phyloP scores from a whole-genome alignment of 1,140 invertebrate species.

The Coelopa frigida region DNA sequence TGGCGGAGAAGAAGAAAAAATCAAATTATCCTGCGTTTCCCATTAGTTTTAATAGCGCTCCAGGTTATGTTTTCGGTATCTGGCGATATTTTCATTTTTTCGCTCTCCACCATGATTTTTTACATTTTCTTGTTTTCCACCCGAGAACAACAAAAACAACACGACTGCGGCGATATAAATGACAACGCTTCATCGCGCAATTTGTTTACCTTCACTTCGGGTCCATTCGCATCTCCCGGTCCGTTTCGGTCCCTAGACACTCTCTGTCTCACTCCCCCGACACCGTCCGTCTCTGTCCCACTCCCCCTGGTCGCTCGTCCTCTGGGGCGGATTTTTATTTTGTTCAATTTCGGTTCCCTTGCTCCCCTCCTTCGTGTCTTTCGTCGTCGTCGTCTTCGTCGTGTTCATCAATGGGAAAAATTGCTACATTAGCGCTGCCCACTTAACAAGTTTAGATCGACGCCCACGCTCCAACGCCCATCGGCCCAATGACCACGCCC shows the following conservation, averaged over 20 bases:
- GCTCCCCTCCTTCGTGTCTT: too few species aligned
- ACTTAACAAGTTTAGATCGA: conserved; percentile 31
- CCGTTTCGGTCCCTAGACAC: neutral
- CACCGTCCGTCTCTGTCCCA: neutral
- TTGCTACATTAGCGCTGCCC: conserved; percentile 44
- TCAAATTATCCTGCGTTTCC: conserved; percentile 41
- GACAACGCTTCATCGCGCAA: conserved; percentile 44
- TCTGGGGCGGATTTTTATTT: neutral
- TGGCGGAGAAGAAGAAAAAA: too few species aligned
- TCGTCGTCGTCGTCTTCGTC: neutral
- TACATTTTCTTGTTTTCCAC: neutral
- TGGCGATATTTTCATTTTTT: too few species aligned
- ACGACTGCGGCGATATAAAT: conserved; percentile 38
- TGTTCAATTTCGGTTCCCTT: too few species aligned
- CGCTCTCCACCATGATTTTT: neutral
- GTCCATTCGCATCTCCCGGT: neutral
- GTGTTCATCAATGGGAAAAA: conserved; percentile 37
- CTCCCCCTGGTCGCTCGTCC: neutral
- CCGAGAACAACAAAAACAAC: neutral
- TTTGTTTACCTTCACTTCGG: conserved; percentile 45
- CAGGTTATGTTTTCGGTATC: conserved; percentile 9
- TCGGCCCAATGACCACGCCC: neutral
- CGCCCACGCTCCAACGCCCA: neutral
- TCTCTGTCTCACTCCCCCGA: neutral
- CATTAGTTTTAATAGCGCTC: conserved; percentile 36